Evolutionary conservation across 2,888 invertebrate species (phyloP), one percentile per base, ranked within the genome.

Genomic region (Netelia inedita): DNA sequence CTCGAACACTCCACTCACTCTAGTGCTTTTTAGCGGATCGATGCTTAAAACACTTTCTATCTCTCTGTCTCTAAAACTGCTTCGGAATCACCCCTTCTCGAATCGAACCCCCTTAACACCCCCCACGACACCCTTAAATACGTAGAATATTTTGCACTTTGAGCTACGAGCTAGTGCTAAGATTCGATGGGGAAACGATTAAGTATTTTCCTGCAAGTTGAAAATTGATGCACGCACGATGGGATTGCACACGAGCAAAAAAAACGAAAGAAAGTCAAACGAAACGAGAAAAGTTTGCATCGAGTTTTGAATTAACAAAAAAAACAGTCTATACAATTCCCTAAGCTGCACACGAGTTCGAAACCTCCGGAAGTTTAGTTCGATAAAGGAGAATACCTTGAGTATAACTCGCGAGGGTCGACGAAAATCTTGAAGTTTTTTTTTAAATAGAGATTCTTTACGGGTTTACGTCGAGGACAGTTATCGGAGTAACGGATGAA

Each of bases 1-100:
- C 72, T 85, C 79, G 71, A 65, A 87, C 89, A 85, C 85, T 84
- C 82, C 82, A 88, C 68, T 85, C 86, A 76, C 82, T 86, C 86
- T 89, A 90, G 89, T 88, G 89, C 91, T 90, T 90, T 87, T 90
- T 91, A 90, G 89, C 88, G 86, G 87, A 90, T 89, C 90, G 88
- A 91, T 89, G 90, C 91, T 90, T 90, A 85, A 87, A 89, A 85
- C 88, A 78, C 81, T 85, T 87, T 72, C 82, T 85, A 82, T 81
- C 16, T 43, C 80, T 85, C 87, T 72, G 81, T 85, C 85, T 81
- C 16, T 43, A 41, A 79, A 72, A 46, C 61, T 74, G 57, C 16
- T 43, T 61, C 55, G 43, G 46, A n/a, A 57, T 69, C 78, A 69
- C 59, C 83, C 53, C 63, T 46, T 46, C 43, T 72, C 71, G 71